Evolutionary conservation across 2,113 vertebrate genomes (phyloP), one percentile per base, ranked within the genome.

Genomic region (Tachycineta bicolor): DNA sequence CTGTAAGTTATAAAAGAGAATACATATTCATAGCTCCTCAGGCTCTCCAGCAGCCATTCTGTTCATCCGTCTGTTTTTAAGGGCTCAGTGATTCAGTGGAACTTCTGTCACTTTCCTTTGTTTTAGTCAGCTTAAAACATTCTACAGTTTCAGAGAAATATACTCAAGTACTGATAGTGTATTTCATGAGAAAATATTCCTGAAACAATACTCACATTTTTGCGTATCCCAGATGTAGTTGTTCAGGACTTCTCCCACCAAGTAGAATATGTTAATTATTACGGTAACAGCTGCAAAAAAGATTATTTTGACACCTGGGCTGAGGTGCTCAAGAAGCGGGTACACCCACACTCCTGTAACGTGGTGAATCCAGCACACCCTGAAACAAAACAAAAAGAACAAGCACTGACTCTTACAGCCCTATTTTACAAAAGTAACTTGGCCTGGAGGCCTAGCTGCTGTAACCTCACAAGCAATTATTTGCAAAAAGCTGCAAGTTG

Each of bases 341-440:
- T 99, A 99, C 46, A 99, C 99, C 99, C 99, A 99, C 87, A 99
- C 98, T 31, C 99, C 99, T 1, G 99, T 99, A 94, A 99, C 98
- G 2, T 99, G 99, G 96, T 99, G 99, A 94, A 99, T 98, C 99
- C 99, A 99, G 89, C 98, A 99, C 90, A 99, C 98, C 99, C 99
- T 99, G 86, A 41, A 91, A 92, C 14, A 49, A 93, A 96, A 95
- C 65, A 52, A 64, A 96, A 94, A 86, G 21, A 88, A 91, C 74
- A 95, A 78, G 83, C 37, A 60, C 82, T 92, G 94, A 60, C 59
- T 70, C 53, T 91, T 34, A 47, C 1, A 41, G 50, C 3, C 12
- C 20, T 78, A 22, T 76, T 80, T 96, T 85, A 55, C 15, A 47
- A 34, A 88, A 88, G 63, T 3, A 73, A 22, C 19, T 79, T n/a